Conservation (phyloP, 2,113 vertebrate species). For the Eretmochelys imbricata region DNA sequence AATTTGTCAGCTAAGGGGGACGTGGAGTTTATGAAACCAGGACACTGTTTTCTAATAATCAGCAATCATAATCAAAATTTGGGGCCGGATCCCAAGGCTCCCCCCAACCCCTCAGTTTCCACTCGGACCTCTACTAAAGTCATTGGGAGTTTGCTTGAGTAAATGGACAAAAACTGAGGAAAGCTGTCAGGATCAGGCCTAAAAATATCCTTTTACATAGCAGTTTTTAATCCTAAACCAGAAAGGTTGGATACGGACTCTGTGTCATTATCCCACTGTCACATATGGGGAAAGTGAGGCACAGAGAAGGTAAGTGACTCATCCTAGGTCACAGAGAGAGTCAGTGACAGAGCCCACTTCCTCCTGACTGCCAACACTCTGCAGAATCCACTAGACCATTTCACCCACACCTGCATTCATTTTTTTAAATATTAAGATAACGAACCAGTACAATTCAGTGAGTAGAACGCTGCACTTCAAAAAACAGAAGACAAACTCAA, state of each 20-base stretch:
- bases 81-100: not conserved
- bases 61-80: not conserved
- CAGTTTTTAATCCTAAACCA: not conserved
- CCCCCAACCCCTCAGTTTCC: not conserved
- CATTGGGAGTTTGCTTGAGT: not conserved
- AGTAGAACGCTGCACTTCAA: not conserved
- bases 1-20: not conserved
- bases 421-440: not conserved
- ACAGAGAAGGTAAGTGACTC: not conserved
- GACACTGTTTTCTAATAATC: not conserved
- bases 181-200: not conserved
- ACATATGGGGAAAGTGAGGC: not conserved
- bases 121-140: not conserved
- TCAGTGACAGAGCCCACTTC: not conserved
- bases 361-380: not conserved
- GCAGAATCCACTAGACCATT: not conserved
- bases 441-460: not conserved
- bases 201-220: not conserved
- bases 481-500: not conserved
- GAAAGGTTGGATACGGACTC: not conserved
- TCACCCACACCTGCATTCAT: accelerated
- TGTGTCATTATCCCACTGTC: not conserved
- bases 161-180: not conserved
- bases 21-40: slow-evolving; percentile 21
- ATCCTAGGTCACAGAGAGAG: not conserved